phyloP scores from a whole-genome alignment of 2,113 vertebrate species.

The Corythoichthys haematopterus region DNA sequence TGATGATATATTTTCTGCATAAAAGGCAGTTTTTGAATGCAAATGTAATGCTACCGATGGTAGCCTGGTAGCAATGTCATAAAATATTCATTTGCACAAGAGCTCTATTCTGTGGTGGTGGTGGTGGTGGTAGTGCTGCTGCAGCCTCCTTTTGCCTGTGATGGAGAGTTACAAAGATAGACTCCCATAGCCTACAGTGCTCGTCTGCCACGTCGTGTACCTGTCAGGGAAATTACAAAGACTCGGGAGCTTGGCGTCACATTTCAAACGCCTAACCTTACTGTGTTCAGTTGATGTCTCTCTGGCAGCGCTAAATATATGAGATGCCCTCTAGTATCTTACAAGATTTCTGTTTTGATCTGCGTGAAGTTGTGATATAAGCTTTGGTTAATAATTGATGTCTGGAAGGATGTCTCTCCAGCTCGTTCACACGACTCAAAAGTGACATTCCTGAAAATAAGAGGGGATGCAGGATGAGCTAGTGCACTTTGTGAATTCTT shows the following conservation, averaged over 20 bases:
- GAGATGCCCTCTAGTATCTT: constrained; percentile 65
- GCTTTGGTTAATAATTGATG: constrained; percentile 73
- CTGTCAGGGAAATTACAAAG: constrained; percentile 71
- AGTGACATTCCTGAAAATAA: constrained; percentile 70
- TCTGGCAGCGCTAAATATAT: constrained; percentile 67
- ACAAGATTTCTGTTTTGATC: constrained; percentile 69
- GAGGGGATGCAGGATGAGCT: constrained; percentile 56
- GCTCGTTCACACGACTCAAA: constrained; percentile 55
- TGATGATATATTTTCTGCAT: constrained; percentile 51
- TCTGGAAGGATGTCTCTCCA: constrained; percentile 58
- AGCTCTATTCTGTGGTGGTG: constrained; percentile 63
- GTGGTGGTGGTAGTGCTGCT: constrained; percentile 27
- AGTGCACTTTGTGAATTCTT: constrained; percentile 66
- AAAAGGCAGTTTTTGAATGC: constrained; percentile 65
- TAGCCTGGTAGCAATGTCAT: constrained; percentile 66
- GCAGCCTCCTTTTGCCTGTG: constrained; percentile 59
- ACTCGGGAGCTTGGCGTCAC: constrained; percentile 44
- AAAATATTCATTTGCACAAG: constrained; percentile 71
- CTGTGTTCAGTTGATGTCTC: constrained; percentile 60
- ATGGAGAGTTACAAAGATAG: constrained; percentile 68
- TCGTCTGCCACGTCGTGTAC: constrained; percentile 62
- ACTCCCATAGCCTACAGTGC: constrained; percentile 64
- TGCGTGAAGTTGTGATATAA: constrained; percentile 62
- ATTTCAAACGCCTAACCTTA: constrained; percentile 68
- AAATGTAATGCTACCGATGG: constrained; percentile 63